Conservation (phyloP, 2,888 invertebrate species). For the Phaonia tiefii region DNA sequence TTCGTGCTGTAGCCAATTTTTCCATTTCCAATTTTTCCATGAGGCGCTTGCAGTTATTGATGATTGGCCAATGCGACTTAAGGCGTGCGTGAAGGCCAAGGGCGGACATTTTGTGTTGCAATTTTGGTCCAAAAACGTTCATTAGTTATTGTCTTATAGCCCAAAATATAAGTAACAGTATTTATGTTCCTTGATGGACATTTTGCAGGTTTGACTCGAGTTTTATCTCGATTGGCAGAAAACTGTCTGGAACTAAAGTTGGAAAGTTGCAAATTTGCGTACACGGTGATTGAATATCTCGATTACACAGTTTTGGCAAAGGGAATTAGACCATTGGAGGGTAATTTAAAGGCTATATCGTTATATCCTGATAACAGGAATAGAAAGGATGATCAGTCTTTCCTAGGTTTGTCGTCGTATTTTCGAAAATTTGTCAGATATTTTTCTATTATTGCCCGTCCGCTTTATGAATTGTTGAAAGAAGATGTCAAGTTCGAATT, state of each 20-base stretch:
- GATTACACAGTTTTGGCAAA: constrained; percentile 28
- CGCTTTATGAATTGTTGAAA: constrained; percentile 32
- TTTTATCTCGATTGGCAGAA: constrained; percentile 28
- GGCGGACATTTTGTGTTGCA: too few relatives aligned
- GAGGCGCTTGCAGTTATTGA: too few relatives aligned
- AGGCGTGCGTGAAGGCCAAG: too few relatives aligned
- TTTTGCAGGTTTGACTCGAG: constrained; percentile 1
- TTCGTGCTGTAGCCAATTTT: too few relatives aligned
- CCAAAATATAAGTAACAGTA: too few relatives aligned
- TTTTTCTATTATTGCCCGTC: constrained; percentile 29
- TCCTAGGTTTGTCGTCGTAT: constrained; percentile 20
- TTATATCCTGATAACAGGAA: constrained; percentile 6
- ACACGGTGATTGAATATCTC: constrained; percentile 37
- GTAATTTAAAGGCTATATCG: constrained; percentile 23
- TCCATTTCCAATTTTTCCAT: too few relatives aligned
- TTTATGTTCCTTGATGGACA: too few relatives aligned
- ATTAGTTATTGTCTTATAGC: too few relatives aligned
- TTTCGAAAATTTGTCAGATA: constrained; percentile 28
- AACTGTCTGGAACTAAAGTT: constrained; percentile 24
- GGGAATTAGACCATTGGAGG: constrained; percentile 17
- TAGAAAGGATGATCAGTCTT: background rate
- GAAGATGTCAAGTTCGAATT: constrained; percentile 3
- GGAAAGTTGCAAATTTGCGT: constrained; percentile 44
- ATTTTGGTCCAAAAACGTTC: too few relatives aligned
- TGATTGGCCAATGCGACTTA: too few relatives aligned